A percentile compares a stretch with the other conserved stretches of the same genome.
These are phyloP conservation scores for Myopa tessellatipennis DNA, from an alignment of 2,888 invertebrate genomes.

Conservation along the genomic window DNA sequence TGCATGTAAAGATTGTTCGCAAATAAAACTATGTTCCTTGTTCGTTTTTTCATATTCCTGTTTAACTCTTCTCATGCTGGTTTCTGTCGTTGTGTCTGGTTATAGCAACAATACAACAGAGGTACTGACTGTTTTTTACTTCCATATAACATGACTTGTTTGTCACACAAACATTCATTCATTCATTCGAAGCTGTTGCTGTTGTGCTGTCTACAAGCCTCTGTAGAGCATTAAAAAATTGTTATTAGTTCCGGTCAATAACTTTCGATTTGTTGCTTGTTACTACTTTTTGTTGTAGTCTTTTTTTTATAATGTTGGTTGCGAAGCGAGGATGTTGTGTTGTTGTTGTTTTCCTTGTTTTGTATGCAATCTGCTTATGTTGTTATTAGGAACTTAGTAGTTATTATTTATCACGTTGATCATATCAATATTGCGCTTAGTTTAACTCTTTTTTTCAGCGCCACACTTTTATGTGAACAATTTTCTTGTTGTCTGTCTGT, in stretches of 20 bases:
- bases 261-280: conserved; percentile 53
- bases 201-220: neutral
- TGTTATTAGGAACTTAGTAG: no score
- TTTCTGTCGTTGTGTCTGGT: neutral
- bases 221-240: conserved; percentile 38
- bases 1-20: no score
- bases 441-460: neutral
- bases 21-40: no score
- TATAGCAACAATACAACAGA: neutral
- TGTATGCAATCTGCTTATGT: no score
- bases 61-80: neutral
- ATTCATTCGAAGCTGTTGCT: neutral
- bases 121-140: neutral
- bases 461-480: conserved; percentile 6
- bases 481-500: conserved; percentile 10
- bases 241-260: conserved; percentile 56
- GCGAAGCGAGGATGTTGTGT: neutral
- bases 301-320: neutral
- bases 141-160: neutral
- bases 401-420: neutral
- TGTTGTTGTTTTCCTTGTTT: conserved; percentile 11
- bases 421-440: conserved; percentile 6
- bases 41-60: no score
- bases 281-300: neutral
- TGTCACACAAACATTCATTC: conserved; percentile 10